Base-by-base conservation (phyloP, 2,888 invertebrate genomes). In the Xestia rhomboidea region DNA sequence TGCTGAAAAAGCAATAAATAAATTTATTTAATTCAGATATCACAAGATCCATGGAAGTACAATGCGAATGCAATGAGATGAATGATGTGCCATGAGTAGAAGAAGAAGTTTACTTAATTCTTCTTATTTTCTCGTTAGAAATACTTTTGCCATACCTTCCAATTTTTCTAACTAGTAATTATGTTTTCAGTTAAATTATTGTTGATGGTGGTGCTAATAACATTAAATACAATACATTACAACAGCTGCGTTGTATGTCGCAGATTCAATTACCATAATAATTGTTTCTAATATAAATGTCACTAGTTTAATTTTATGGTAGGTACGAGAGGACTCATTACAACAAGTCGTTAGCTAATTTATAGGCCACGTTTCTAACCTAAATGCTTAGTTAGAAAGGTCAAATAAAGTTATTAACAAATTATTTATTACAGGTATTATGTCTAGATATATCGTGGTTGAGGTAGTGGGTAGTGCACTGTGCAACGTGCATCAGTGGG, bases 401-500 rank as follows among this genome's bases (percentile, higher is more conserved):
- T 76, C 71, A 73, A 74, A 82, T 79, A 72, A 70, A 86, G 78
- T 73, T 80, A 84, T 86, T 77, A 80, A 78, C 66, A 72, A 80
- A 68, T 68, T 73, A 69, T 86, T 76, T 76, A 84, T 76, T 73
- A 73, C 67, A 46, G 13, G 44, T 51, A 44, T 66, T 54, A 46
- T 63, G n/a, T 51, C 41, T 68, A 77, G 69, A 77, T 68, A 67
- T 68, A 82, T 6, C 27, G 68, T 85, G 68, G 46, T 76, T 60
- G 70, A n/a, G 46, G 68, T 74, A 73, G 69, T 82, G 73, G 73
- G 66, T 63, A 68, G 76, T 68, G 68, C 75, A 73, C 74, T 72
- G 44, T 75, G 41, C n/a, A 72, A 79, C 77, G 46, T 70, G 68
- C 67, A 76, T 66, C 62, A 79, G 87, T 88, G 88, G 89, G 88